Base-by-base conservation (phyloP, 2,888 invertebrate species). In the Parthenolecanium corni region DNA sequence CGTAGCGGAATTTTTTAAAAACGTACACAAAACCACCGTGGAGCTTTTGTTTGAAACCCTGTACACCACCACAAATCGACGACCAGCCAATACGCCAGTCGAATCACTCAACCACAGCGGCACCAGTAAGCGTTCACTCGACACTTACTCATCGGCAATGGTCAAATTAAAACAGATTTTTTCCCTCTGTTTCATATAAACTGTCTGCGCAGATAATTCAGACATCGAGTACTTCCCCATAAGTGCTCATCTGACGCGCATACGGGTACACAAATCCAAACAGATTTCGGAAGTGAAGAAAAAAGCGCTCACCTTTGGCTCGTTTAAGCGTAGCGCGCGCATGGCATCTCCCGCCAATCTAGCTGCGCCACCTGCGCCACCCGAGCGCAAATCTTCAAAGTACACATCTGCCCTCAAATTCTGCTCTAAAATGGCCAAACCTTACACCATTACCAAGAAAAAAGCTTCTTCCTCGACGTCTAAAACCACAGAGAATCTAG, bases 201-300 rank as follows among this genome's bases (percentile, higher is more conserved):
- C n/a, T n/a, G 52, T 0, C 25, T 20, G 31, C 24, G 20, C 51
- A 61, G 61, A 61, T 47, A 81, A 83, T 72, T 77, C 83, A 70
- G 82, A 84, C 76, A 82, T 87, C 73, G 86, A 88, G 77, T 88
- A 86, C 74, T 84, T 85, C 74, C 86, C 87, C 71, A 84, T 87
- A 71, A 84, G 87, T 67, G 82, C 86, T 53, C 87, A 85, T 68
- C 76, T 87, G 71, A 88, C 86, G 69, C 84, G 85, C 77, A 86
- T 88, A 72, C 80, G 85, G 73, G 81, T 86, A 56, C 85, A 85
- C 73, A 85, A 83, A 76, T 81, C 79, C 71, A 74, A 66, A 63
- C 64, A 57, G 21, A 52, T 66, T 12, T 74, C 73, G 66, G 81
- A 83, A 75, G 79, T 82, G 42, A 71, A 74, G 42, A 72, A 74